Percentiles rank a stretch among this genome's conserved stretches.
Conservation (phyloP, 2,797 vertebrate species). For the Clarias platycephalus region DNA sequence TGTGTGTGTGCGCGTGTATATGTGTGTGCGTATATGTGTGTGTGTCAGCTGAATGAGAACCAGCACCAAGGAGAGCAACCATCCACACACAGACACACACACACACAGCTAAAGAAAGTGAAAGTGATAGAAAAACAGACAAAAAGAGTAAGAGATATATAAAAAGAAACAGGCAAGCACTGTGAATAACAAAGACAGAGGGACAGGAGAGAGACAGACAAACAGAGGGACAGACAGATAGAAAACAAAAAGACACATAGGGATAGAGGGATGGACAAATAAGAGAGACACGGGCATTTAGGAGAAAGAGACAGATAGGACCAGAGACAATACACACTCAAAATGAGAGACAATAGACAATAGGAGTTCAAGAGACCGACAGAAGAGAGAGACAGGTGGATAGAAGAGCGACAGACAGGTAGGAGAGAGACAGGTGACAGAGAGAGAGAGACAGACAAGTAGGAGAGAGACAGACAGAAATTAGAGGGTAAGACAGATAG, state of each 20-base stretch:
- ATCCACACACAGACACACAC: conserved; percentile 23
- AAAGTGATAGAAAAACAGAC: neutral
- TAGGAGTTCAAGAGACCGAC: neutral
- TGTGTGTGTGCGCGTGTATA: conserved; percentile 29
- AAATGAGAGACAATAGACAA: neutral
- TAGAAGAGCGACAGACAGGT: neutral
- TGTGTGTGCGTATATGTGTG: conserved; percentile 11
- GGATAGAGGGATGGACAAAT: neutral
- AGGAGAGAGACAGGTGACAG: neutral
- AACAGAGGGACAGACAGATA: neutral
- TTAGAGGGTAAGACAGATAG: no score
- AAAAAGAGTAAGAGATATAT: neutral
- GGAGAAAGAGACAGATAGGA: neutral
- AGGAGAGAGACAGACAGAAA: no score
- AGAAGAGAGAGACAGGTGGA: neutral
- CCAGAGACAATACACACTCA: neutral
- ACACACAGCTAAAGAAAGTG: conserved; percentile 5
- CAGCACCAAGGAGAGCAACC: conserved; percentile 41
- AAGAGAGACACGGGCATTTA: neutral
- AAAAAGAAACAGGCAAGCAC: neutral
- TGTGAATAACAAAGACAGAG: neutral
- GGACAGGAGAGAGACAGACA: neutral
- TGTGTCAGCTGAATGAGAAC: conserved; percentile 41
- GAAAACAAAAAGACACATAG: neutral
- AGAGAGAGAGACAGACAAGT: neutral